A percentile compares a stretch with the other conserved stretches of the same genome.
Evolutionary conservation across 2,797 vertebrate species (phyloP).

Genomic region (Sternotherus odoratus): DNA sequence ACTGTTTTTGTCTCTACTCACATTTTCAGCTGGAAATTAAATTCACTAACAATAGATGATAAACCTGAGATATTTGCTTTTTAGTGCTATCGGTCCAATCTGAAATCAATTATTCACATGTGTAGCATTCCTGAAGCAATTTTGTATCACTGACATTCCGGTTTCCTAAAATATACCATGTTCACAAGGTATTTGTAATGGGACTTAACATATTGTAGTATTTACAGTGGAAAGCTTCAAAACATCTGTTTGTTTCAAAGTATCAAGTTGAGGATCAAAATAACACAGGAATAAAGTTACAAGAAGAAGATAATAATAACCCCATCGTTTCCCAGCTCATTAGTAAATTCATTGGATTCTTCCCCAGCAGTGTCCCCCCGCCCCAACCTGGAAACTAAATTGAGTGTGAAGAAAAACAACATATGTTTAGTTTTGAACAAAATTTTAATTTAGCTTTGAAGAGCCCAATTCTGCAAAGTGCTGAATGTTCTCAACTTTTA

Average conservation of each 20-base stretch:
- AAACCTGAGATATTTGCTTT: conserved; percentile 20
- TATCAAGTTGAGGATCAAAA: conserved; percentile 51
- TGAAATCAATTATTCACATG: neutral
- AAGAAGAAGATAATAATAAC: conserved; percentile 57
- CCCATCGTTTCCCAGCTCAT: conserved; percentile 77
- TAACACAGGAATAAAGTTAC: conserved; percentile 49
- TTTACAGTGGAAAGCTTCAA: conserved; percentile 40
- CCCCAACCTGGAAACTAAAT: conserved; percentile 82
- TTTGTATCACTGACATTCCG: neutral
- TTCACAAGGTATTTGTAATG: conserved; percentile 19
- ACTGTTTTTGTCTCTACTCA: neutral
- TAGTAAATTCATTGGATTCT: conserved; percentile 84
- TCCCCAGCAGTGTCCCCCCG: conserved; percentile 80
- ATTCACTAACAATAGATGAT: neutral
- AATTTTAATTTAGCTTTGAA: conserved; percentile 45
- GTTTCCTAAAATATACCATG: neutral
- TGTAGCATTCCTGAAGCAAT: conserved; percentile 16
- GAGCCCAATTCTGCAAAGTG: conserved; percentile 19
- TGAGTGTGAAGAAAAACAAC: conserved; percentile 57
- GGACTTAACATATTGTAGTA: neutral
- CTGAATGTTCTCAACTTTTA: neutral
- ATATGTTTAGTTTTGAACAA: conserved; percentile 55
- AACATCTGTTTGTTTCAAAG: conserved; percentile 61
- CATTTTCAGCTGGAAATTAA: conserved; percentile 18
- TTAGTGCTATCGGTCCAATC: neutral